A percentile compares a stretch with the other conserved stretches of the same genome.
Evolutionary conservation across 64 coral and sea anemone species (phyloP).

Genomic region (Montipora foliosa): DNA sequence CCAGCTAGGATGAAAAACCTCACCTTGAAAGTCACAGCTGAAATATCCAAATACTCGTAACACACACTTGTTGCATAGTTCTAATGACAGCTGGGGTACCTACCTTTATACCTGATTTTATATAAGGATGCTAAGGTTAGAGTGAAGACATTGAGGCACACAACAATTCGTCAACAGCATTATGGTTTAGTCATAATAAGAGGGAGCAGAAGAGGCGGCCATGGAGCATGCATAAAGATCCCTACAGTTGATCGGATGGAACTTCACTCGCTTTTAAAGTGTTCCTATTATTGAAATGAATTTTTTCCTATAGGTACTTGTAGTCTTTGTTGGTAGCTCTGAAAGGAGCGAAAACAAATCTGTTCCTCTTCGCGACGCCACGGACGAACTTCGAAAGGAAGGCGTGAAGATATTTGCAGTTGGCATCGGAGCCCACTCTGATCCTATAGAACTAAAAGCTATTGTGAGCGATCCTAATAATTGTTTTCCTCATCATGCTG

Average conservation of each 20-base stretch:
- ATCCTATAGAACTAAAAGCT: neutral
- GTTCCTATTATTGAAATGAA: neutral
- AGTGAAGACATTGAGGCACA: too few relatives aligned
- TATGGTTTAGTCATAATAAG: too few relatives aligned
- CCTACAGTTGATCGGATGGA: neutral
- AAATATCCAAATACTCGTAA: neutral
- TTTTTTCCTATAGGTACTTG: conserved; percentile 16
- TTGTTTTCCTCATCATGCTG: conserved; percentile 30
- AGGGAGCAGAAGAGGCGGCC: too few relatives aligned
- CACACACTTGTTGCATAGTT: neutral
- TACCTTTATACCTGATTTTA: too few relatives aligned
- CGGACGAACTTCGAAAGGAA: neutral
- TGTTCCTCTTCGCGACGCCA: neutral
- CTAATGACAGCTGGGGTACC: neutral
- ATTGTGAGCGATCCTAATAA: conserved; percentile 14
- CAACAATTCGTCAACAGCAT: too few relatives aligned
- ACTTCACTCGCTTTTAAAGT: neutral
- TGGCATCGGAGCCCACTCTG: conserved; percentile 25
- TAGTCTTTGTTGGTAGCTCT: conserved; percentile 61
- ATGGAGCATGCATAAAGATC: too few relatives aligned
- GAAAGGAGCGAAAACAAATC: conserved; percentile 31
- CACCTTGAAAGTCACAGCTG: neutral
- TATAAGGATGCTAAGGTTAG: too few relatives aligned
- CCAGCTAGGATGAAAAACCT: too few relatives aligned
- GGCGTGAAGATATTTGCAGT: conserved; percentile 27